These are phyloP conservation scores for Drosophila ananassae DNA, from an alignment of 1,140 invertebrate species.

Conservation along the genomic window DNA sequence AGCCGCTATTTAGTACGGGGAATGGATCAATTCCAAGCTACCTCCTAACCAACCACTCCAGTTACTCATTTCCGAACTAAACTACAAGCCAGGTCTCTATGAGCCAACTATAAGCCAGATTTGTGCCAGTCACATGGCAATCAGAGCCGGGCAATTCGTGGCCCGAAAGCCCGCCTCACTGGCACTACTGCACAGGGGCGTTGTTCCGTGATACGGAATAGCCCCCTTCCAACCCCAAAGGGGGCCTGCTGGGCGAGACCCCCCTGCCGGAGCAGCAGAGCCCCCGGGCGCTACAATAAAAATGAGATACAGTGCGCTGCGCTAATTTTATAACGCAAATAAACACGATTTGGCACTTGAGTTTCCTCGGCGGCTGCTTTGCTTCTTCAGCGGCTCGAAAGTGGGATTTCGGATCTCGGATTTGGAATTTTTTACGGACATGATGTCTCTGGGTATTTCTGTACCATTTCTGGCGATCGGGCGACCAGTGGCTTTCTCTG, in stretches of 20 bases:
- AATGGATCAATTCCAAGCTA: too few relatives aligned
- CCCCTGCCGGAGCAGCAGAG: slow-evolving; percentile 1
- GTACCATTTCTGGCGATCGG: not conserved
- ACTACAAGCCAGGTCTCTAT: slow-evolving; percentile 46
- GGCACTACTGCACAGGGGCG: slow-evolving; percentile 18
- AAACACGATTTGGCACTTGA: slow-evolving; percentile 81
- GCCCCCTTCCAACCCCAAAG: too few relatives aligned
- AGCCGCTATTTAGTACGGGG: slow-evolving; percentile 44
- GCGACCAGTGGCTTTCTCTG: slow-evolving; percentile 54
- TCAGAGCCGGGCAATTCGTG: slow-evolving; percentile 53
- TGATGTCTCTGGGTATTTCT: slow-evolving; percentile 8
- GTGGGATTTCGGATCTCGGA: slow-evolving; percentile 33
- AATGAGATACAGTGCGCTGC: slow-evolving; percentile 36
- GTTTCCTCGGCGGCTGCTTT: slow-evolving; percentile 42
- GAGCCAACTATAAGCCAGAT: not conserved
- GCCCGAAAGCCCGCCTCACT: slow-evolving; percentile 2
- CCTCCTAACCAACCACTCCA: too few relatives aligned
- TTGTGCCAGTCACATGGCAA: slow-evolving; percentile 74
- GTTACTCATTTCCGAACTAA: too few relatives aligned
- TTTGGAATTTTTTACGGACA: slow-evolving; percentile 16
- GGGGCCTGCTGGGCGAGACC: not conserved
- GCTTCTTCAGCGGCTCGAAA: slow-evolving; percentile 59
- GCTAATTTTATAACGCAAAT: slow-evolving; percentile 79
- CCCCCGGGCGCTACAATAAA: slow-evolving; percentile 11
- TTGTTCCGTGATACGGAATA: not conserved